Evolutionary conservation across 1,140 invertebrate genomes (phyloP).

Genomic region (Euura saliciscinereae): DNA sequence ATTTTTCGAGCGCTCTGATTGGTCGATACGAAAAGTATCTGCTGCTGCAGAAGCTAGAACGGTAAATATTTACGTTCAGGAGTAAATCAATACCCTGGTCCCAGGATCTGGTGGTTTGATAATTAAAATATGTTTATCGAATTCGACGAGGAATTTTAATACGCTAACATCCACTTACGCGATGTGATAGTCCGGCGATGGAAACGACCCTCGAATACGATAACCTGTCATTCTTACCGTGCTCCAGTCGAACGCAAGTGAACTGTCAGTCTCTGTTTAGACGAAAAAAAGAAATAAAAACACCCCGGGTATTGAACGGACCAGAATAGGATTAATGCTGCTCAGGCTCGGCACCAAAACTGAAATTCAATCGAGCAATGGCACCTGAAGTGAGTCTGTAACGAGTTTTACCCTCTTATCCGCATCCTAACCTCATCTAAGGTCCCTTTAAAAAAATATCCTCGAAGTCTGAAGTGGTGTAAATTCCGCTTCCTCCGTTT

Average conservation of each 20-base stretch:
- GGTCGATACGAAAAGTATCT: neutral
- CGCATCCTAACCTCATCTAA: neutral
- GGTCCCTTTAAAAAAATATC: too few species aligned
- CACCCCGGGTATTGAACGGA: neutral
- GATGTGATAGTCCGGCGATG: too few species aligned
- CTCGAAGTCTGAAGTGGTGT: too few species aligned
- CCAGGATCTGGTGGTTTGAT: neutral
- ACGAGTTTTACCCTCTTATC: neutral
- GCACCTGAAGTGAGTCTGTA: neutral
- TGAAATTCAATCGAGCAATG: neutral
- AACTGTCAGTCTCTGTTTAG: neutral
- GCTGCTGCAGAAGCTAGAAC: neutral
- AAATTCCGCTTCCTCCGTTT: too few species aligned
- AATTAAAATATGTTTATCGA: slow-evolving; percentile 6
- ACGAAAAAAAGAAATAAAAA: neutral
- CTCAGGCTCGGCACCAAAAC: neutral
- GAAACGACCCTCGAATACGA: too few species aligned
- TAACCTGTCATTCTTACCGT: neutral
- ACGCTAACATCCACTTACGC: too few species aligned
- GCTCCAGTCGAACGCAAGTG: neutral
- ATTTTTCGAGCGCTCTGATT: neutral
- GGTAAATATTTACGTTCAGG: neutral
- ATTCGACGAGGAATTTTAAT: neutral
- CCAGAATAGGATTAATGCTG: neutral
- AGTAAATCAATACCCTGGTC: neutral